These are phyloP conservation scores for Himalopsyche japonica DNA, from an alignment of 2,888 invertebrate genomes.

Conservation along the genomic window DNA sequence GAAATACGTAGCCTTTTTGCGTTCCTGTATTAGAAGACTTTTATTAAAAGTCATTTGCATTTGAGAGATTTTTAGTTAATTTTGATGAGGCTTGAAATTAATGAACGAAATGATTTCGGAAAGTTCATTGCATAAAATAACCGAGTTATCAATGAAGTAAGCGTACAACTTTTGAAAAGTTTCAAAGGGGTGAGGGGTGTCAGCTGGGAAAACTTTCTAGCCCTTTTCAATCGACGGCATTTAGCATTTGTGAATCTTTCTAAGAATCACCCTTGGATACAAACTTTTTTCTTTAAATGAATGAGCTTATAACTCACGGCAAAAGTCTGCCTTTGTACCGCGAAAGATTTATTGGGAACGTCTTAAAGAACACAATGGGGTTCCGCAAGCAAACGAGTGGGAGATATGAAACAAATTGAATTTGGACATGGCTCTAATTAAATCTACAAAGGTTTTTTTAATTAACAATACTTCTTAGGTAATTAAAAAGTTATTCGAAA, in stretches of 20 bases:
- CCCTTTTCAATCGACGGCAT: background rate
- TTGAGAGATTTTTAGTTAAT: background rate
- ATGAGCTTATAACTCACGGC: conserved; percentile 8
- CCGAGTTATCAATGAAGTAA: background rate
- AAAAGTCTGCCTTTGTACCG: background rate
- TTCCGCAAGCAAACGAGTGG: background rate
- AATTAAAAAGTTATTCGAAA: background rate
- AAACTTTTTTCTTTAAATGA: background rate
- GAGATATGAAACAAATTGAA: conserved; percentile 14
- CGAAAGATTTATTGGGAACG: background rate
- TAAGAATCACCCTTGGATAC: background rate
- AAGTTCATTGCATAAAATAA: background rate
- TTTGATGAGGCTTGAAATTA: background rate
- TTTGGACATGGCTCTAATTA: conserved; percentile 12
- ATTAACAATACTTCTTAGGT: background rate
- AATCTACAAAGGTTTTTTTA: conserved; percentile 7
- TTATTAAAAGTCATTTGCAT: background rate
- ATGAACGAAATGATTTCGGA: background rate
- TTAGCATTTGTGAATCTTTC: background rate
- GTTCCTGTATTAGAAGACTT: too few species aligned
- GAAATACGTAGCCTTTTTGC: too few species aligned
- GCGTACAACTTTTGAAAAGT: background rate
- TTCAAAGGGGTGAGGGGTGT: background rate
- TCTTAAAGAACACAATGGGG: background rate
- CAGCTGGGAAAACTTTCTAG: background rate